Evolutionary conservation across 2,113 vertebrate genomes (phyloP), one percentile per base, ranked within the genome.

Genomic region (Puma concolor): DNA sequence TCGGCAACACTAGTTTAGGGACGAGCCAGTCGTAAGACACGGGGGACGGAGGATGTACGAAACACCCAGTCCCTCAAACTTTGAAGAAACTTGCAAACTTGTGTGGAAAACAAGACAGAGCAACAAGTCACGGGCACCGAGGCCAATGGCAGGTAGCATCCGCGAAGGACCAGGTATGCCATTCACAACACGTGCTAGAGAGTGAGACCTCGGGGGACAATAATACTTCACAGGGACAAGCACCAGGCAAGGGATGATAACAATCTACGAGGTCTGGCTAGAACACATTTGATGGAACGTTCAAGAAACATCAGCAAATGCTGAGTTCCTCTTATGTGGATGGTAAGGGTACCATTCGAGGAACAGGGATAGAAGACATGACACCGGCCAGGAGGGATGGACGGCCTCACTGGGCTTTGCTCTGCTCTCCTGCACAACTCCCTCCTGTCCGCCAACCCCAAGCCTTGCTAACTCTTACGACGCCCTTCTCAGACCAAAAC

Each of bases 251-350:
- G 33, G 63, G 60, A 44, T 66, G 36, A 7, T 25, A 67, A 69
- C 71, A 74, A 67, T 25, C 66, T 63, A 91, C 64, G 29, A 54
- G 27, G 33, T 66, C n/a, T 69, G 36, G 44, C 77, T 86, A 92
- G 66, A 89, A 86, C 48, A 93, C 50, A 71, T 57, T 4, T 80
- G 69, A 91, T 10, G 11, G 15, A 67, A 63, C 38, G 50, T 19
- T 88, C 57, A 82, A 86, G 88, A 85, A 95, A 94, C 81, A 52
- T 86, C 79, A 69, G 57, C 79, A 97, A 67, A 80, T 33, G 52
- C 41, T 4, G 57, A 90, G 66, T 50, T 88, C 66, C 50, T 77
- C 11, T 91, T 66, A 66, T 9, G 6, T 77, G 41, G 88, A 85
- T 44, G 7, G 63, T 36, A 86, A 13, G 31, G 50, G 63, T 29